phyloP scores from a whole-genome alignment of 2,113 vertebrate genomes.

The Aptenodytes forsteri region DNA sequence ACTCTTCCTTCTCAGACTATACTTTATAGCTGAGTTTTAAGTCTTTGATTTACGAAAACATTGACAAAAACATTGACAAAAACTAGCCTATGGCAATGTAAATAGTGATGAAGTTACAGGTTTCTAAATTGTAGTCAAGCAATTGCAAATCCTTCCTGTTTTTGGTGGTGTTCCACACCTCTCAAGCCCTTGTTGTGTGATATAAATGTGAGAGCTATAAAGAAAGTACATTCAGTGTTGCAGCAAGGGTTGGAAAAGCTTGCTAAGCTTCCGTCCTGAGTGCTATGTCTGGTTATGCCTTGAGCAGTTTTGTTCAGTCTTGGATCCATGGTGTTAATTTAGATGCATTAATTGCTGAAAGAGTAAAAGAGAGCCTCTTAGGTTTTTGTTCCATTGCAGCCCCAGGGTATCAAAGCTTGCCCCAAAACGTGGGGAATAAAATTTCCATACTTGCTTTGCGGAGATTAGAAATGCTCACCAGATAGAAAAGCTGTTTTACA shows the following conservation, averaged over 20 bases:
- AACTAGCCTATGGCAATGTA: not conserved
- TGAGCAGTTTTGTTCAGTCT: not conserved
- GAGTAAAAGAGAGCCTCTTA: no score
- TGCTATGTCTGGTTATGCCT: not conserved
- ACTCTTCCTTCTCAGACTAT: not conserved
- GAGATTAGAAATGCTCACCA: not conserved
- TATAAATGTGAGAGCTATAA: no score
- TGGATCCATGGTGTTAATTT: not conserved
- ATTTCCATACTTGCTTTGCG: not conserved
- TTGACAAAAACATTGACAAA: not conserved
- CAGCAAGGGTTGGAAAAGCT: not conserved
- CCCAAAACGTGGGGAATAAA: not conserved
- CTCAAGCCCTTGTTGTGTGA: not conserved
- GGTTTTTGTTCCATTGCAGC: not conserved
- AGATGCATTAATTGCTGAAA: not conserved
- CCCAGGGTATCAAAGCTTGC: not conserved
- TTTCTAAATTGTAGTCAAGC: not conserved
- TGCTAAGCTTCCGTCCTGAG: not conserved
- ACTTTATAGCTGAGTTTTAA: not conserved
- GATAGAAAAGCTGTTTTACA: accelerated
- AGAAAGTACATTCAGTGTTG: not conserved
- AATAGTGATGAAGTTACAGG: not conserved
- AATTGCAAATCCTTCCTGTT: no score
- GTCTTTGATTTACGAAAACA: no score
- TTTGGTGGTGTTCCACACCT: not conserved